phyloP scores from a whole-genome alignment of 2,797 vertebrate genomes.

The Gadopsis marmoratus region DNA sequence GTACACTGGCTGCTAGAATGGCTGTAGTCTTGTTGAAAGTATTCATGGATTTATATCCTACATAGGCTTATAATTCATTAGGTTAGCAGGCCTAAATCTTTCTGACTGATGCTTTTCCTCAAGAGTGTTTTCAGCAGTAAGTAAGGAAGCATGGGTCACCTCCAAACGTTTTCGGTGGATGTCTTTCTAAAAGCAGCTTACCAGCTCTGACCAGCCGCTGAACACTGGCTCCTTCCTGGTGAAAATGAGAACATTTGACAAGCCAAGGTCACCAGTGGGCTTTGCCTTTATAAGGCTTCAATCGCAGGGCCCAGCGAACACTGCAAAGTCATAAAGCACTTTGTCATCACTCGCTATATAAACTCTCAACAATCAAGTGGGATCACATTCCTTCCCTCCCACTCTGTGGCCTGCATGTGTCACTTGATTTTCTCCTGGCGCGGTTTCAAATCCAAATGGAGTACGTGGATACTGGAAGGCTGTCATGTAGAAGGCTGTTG shows the following conservation, averaged over 20 bases:
- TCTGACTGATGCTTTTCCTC: constrained; percentile 46
- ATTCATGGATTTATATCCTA: constrained; percentile 9
- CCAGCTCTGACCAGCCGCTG: constrained; percentile 61
- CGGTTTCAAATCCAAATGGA: constrained; percentile 83
- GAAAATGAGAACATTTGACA: constrained; percentile 81
- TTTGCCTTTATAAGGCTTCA: constrained; percentile 77
- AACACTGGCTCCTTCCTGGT: constrained; percentile 73
- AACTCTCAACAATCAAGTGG: constrained; percentile 85
- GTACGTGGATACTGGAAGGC: constrained; percentile 63
- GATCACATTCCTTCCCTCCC: constrained; percentile 79
- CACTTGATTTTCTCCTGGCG: constrained; percentile 82
- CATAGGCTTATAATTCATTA: constrained; percentile 1
- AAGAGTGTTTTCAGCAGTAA: constrained; percentile 40
- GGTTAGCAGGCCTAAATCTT: constrained; percentile 1
- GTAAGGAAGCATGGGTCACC: constrained; percentile 60
- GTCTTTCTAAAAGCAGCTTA: constrained; percentile 70
- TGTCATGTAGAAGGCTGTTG: constrained; percentile 59
- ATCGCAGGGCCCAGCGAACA: constrained; percentile 69
- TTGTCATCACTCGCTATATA: constrained; percentile 87
- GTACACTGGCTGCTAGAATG: not conserved
- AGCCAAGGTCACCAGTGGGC: constrained; percentile 79
- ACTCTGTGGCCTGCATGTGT: constrained; percentile 68
- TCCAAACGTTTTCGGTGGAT: constrained; percentile 60
- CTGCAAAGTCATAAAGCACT: constrained; percentile 85
- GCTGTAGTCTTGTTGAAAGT: constrained; percentile 8